Evolutionary conservation across 2,888 invertebrate species (phyloP), one percentile per base, ranked within the genome.

Genomic region (Dynastes grantii): DNA sequence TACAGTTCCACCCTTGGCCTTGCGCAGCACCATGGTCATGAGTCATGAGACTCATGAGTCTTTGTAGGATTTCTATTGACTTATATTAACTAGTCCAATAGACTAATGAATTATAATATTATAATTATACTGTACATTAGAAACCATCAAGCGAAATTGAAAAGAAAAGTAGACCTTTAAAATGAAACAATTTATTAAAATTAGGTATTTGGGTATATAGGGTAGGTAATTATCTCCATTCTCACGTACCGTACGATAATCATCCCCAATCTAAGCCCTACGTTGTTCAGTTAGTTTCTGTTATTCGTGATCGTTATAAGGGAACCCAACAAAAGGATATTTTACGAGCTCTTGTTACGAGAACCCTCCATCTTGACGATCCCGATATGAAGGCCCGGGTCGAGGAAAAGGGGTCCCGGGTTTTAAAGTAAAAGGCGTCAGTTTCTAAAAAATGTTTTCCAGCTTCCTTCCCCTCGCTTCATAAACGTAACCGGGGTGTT

Each of bases 341-440:
- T 68, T 68, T 68, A 68, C 67, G 67, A 49, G 49, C 67, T 68
- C 67, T 68, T 68, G 67, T 68, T 68, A 68, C 49, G 67, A 68
- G 49, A 68, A 51, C 67, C 67, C 67, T 68, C 45, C 67, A 68
- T 68, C 67, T 68, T 68, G 67, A 49, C 67, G 67, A 68, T 68
- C 16, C 22, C 49, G 67, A 49, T 49, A 49, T 51, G 67, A 61
- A 22, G 61, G 29, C 29, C 61, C 27, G 61, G 27, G 61, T 27
- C 61, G 61, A 61, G 29, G 27, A 61, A 61, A 27, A 29, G 61
- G 22, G 61, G 61, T 29, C 29, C 1, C 9, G 27, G 61, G n/a
- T n/a, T n/a, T 27, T 61, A 27, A 61, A 61, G 27, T 61, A 61
- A 11, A 61, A 61, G 61, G 27, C 61, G 61, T 61, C 27, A 61